Percentiles rank a stretch among this genome's conserved stretches.
Evolutionary conservation across 2,797 vertebrate species (phyloP).

Genomic region (Danionella dracula): DNA sequence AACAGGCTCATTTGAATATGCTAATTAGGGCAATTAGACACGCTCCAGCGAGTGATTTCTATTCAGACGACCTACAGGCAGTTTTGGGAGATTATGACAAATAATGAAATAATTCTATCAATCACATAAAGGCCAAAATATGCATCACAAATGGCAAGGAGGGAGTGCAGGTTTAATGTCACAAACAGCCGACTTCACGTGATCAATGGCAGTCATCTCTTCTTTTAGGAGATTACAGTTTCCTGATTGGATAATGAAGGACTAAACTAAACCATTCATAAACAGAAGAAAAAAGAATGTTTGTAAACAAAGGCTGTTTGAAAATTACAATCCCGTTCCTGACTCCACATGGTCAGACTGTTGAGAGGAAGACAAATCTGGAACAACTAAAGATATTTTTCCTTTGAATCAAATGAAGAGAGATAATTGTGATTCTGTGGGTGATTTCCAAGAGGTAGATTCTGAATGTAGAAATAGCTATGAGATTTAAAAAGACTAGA

Average conservation of each 20-base stretch:
- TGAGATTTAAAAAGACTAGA: too few relatives aligned
- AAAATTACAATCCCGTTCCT: too few relatives aligned
- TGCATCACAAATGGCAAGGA: slow-evolving; percentile 64
- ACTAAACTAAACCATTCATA: neutral
- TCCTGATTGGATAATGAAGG: neutral
- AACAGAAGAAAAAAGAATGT: neutral
- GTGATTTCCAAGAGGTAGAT: too few relatives aligned
- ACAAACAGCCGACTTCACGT: slow-evolving; percentile 56
- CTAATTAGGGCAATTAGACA: slow-evolving; percentile 70
- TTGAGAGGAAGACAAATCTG: too few relatives aligned
- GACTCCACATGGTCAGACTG: too few relatives aligned
- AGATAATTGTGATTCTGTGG: too few relatives aligned
- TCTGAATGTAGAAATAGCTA: too few relatives aligned
- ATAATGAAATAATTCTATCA: slow-evolving; percentile 69
- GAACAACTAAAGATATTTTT: too few relatives aligned
- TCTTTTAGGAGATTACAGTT: slow-evolving; percentile 39
- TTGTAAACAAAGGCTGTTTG: neutral
- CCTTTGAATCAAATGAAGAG: too few relatives aligned
- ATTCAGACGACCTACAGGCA: slow-evolving; percentile 65
- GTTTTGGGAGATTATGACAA: slow-evolving; percentile 58
- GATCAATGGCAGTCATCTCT: slow-evolving; percentile 40
- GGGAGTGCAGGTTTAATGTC: slow-evolving; percentile 57
- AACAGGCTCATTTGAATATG: slow-evolving; percentile 71
- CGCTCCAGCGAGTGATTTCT: slow-evolving; percentile 62
- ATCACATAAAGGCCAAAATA: slow-evolving; percentile 75